These are phyloP conservation scores for Tolypeutes matacus DNA, from an alignment of 2,797 vertebrate genomes.

Conservation along the genomic window DNA sequence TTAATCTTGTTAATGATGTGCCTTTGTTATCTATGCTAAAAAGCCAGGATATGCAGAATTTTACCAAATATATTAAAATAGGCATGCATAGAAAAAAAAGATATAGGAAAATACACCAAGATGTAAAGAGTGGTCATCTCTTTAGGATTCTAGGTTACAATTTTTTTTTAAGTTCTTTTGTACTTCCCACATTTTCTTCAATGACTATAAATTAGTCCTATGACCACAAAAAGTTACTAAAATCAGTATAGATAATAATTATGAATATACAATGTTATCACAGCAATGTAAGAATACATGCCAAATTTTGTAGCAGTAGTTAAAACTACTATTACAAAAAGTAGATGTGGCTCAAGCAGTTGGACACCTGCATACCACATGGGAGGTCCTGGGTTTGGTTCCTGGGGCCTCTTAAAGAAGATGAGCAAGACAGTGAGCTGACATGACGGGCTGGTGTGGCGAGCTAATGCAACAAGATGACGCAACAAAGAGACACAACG, in stretches of 20 bases:
- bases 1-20: neutral
- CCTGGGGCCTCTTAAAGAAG: no score
- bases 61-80: neutral
- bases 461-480: no score
- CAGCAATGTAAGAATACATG: conserved; percentile 26
- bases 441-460: no score
- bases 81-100: neutral
- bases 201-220: neutral
- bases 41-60: neutral
- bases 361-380: no score
- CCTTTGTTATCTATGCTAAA: neutral
- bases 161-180: neutral
- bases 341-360: no score
- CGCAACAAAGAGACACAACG: no score
- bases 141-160: neutral
- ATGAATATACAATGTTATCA: neutral
- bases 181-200: conserved; percentile 31
- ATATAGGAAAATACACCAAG: neutral
- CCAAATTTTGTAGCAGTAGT: neutral
- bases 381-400: no score
- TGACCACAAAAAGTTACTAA: neutral
- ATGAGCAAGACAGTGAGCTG: no score
- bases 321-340: no score
- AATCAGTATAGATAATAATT: neutral
- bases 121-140: neutral